These are phyloP conservation scores for Colletes collaris DNA, from an alignment of 2,888 invertebrate species.

Conservation along the genomic window DNA sequence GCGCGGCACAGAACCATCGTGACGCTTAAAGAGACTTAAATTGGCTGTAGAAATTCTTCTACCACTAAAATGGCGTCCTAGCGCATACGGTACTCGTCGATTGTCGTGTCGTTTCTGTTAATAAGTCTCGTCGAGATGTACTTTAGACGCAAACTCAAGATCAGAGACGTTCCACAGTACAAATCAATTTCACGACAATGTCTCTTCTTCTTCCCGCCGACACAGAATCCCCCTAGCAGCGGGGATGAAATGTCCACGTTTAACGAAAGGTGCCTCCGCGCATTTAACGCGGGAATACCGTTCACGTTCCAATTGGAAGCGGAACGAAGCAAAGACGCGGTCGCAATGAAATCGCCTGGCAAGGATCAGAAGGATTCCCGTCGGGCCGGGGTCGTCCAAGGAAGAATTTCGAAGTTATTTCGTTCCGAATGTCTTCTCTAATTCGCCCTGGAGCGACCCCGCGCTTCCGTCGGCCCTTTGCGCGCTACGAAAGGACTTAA, in stretches of 20 bases:
- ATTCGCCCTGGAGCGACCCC: constrained; percentile 56
- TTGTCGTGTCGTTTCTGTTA: too few relatives aligned
- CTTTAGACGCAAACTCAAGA: background rate
- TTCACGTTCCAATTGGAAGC: background rate
- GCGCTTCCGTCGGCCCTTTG: constrained; percentile 58
- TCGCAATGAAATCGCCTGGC: constrained; percentile 26
- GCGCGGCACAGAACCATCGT: too few relatives aligned
- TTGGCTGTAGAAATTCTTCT: too few relatives aligned
- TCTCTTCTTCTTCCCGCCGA: too few relatives aligned
- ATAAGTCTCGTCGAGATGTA: background rate
- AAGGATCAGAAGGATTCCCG: constrained; percentile 57
- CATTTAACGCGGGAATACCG: background rate
- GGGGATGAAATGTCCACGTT: too few relatives aligned
- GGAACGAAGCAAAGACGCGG: background rate
- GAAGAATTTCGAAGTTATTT: constrained; percentile 76
- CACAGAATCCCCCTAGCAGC: too few relatives aligned
- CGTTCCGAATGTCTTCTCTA: constrained; percentile 67
- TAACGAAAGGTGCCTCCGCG: too few relatives aligned
- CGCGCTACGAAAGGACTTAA: constrained; percentile 76
- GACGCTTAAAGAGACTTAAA: too few relatives aligned
- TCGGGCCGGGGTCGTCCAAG: constrained; percentile 29
- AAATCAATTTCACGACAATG: too few relatives aligned
- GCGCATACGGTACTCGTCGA: too few relatives aligned
- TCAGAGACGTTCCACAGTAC: too few relatives aligned
- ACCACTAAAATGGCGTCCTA: too few relatives aligned